phyloP scores from a whole-genome alignment of 37 sponge, comb jelly and placozoan genomes.

The Spongilla lacustris region DNA sequence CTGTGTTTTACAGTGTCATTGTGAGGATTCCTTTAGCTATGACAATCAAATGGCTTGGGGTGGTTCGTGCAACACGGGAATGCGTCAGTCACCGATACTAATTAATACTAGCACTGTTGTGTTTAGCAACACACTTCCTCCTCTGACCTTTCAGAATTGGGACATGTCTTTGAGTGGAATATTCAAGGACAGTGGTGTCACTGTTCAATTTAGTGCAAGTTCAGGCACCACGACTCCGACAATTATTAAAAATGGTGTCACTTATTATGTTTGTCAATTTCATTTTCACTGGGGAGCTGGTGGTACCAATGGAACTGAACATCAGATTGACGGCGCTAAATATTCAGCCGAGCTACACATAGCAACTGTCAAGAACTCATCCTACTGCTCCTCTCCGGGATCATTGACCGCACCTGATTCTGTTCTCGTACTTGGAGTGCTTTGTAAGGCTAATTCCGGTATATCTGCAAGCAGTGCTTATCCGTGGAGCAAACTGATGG shows the following conservation, averaged over 20 bases:
- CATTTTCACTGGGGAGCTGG: constrained; percentile 65
- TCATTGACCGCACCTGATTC: background rate
- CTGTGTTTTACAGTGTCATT: too few species aligned
- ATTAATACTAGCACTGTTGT: constrained; percentile 6
- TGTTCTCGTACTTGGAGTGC: constrained; percentile 40
- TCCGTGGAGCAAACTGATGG: constrained; percentile 16
- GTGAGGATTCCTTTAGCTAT: constrained; percentile 12
- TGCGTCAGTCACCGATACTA: constrained; percentile 43
- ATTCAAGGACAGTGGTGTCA: background rate
- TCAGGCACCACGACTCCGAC: background rate
- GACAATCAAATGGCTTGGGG: constrained; percentile 44
- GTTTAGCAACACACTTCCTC: background rate
- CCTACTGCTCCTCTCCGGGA: background rate
- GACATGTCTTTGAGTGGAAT: background rate
- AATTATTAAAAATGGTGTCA: constrained; percentile 16
- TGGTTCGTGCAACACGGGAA: constrained; percentile 5
- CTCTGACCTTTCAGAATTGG: background rate
- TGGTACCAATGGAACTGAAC: constrained; percentile 48
- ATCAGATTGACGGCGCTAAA: constrained; percentile 20
- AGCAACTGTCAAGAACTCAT: constrained; percentile 11
- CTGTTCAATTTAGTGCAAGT: background rate
- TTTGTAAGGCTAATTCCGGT: constrained; percentile 2
- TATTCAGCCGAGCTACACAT: constrained; percentile 50
- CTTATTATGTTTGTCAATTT: constrained; percentile 50
- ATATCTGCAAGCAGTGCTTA: background rate